A percentile compares a stretch with the other conserved stretches of the same genome.
Conservation (phyloP, 2,113 vertebrate genomes). For the Spilogale gracilis region DNA sequence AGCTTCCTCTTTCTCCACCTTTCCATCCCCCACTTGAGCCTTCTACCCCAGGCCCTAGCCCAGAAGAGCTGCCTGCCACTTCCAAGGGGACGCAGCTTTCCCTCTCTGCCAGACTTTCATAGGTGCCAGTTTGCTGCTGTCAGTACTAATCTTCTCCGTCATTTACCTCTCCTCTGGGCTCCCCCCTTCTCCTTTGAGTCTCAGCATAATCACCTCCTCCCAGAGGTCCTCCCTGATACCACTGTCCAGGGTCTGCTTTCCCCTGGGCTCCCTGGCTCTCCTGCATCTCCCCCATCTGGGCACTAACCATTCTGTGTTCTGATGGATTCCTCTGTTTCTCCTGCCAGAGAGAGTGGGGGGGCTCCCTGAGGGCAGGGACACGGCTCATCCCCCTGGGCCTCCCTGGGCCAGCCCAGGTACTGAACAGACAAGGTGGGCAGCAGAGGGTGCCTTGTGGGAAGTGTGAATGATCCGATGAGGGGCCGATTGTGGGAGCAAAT, state of each 20-base stretch:
- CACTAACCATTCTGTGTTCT: background rate
- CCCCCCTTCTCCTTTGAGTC: background rate
- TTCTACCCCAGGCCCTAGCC: background rate
- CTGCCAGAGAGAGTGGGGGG: no score
- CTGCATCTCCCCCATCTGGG: fast-evolving
- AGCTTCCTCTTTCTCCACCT: background rate
- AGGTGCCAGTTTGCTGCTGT: background rate
- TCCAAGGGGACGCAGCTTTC: fast-evolving
- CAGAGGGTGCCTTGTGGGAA: background rate
- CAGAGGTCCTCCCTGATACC: no score
- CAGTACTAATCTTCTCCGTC: background rate
- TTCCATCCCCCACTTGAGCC: fast-evolving
- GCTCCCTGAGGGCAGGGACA: background rate
- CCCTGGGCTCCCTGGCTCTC: background rate
- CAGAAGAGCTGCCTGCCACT: background rate
- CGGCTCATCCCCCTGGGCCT: fast-evolving
- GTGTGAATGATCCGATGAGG: fast-evolving
- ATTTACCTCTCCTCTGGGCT: fast-evolving
- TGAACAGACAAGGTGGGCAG: background rate
- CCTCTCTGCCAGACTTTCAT: background rate
- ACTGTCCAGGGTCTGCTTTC: fast-evolving
- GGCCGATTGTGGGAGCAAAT: background rate
- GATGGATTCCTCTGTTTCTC: background rate
- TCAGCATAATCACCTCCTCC: background rate
- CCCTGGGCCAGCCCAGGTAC: background rate